Evolutionary conservation across 2,888 invertebrate genomes (phyloP).

Genomic region (Tuberolachnus salignus): DNA sequence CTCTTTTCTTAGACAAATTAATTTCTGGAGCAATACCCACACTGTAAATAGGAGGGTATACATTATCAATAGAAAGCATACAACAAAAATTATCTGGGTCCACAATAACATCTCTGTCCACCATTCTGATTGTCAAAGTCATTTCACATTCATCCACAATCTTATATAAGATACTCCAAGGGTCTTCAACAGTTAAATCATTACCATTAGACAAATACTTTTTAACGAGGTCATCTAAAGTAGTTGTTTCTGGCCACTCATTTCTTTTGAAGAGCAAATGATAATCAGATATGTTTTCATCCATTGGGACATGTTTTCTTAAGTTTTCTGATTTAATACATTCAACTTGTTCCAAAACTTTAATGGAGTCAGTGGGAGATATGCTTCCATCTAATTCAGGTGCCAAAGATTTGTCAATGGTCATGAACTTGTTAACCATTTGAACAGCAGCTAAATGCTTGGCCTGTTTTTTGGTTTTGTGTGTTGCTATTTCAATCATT

Average conservation of each 20-base stretch:
- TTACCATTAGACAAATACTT: not conserved
- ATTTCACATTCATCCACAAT: conserved; percentile 17
- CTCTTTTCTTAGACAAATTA: not conserved
- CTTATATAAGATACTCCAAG: not conserved
- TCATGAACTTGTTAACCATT: conserved; percentile 58
- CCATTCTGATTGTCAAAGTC: not conserved
- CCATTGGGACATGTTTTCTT: not conserved
- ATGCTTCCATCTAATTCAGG: not conserved
- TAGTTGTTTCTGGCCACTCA: not conserved
- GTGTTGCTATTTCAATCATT: conserved; percentile 66
- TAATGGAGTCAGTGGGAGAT: not conserved
- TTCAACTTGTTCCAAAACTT: conserved; percentile 34
- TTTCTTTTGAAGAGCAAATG: conserved; percentile 32
- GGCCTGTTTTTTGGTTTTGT: conserved; percentile 71
- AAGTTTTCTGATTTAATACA: not conserved
- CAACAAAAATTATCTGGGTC: not conserved
- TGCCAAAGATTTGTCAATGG: conserved; percentile 42
- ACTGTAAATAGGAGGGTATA: conserved; percentile 25
- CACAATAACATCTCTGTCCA: not conserved
- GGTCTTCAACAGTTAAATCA: not conserved
- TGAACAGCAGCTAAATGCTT: conserved; percentile 68
- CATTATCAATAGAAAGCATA: not conserved
- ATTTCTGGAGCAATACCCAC: not conserved
- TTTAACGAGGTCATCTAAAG: not conserved
- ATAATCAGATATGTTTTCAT: conserved; percentile 13